Evolutionary conservation across 1,140 invertebrate genomes (phyloP).

Genomic region (Druon quercuslanigerum): DNA sequence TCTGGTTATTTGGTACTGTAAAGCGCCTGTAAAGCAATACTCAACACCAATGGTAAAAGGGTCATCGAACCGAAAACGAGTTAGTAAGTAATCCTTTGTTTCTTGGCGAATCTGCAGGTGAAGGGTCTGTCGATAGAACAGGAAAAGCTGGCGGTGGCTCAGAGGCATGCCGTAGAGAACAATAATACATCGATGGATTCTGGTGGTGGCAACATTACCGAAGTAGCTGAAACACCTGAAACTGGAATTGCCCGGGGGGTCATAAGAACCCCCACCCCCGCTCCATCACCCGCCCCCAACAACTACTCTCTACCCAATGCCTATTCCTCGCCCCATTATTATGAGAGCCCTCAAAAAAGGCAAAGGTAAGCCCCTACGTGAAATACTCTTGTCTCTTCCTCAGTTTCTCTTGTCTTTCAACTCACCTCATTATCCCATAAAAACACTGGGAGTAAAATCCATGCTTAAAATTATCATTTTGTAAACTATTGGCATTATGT

Average conservation of each 20-base stretch:
- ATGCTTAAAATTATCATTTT: too few species aligned
- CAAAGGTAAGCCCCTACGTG: slow-evolving; percentile 60
- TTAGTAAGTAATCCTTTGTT: slow-evolving; percentile 43
- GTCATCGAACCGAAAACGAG: slow-evolving; percentile 30
- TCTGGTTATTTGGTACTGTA: too few species aligned
- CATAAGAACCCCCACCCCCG: slow-evolving; percentile 71
- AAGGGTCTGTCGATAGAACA: slow-evolving; percentile 88
- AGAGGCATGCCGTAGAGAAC: slow-evolving; percentile 76
- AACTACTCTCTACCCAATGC: slow-evolving; percentile 62
- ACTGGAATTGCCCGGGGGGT: slow-evolving; percentile 56
- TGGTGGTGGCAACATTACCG: slow-evolving; percentile 53
- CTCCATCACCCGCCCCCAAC: slow-evolving; percentile 72
- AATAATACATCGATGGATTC: slow-evolving; percentile 65
- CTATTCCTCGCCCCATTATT: slow-evolving; percentile 68
- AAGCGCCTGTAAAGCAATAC: background rate
- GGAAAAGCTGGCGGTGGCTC: slow-evolving; percentile 83
- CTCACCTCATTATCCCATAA: too few species aligned
- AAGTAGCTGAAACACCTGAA: slow-evolving; percentile 69
- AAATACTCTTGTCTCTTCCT: too few species aligned
- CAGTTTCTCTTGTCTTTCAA: too few species aligned
- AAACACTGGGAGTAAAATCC: too few species aligned
- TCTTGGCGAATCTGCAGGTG: slow-evolving; percentile 75
- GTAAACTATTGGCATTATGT: too few species aligned
- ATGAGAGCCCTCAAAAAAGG: slow-evolving; percentile 72
- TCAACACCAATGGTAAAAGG: background rate